These are phyloP conservation scores for Seriola dumerili DNA, from an alignment of 2,113 vertebrate genomes.

Conservation along the genomic window DNA sequence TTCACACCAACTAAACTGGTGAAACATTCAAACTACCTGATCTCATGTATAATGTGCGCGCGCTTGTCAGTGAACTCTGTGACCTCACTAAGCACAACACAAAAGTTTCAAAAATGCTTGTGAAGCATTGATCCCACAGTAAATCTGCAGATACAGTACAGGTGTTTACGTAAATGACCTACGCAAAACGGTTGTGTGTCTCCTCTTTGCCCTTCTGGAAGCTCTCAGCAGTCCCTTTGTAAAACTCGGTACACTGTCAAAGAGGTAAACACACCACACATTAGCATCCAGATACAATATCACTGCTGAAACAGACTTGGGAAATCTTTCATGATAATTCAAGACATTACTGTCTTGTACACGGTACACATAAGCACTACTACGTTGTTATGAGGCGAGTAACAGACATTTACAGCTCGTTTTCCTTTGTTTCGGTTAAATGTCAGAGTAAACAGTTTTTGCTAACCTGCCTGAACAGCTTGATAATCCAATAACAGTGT, in stretches of 20 bases:
- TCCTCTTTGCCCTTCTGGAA: conserved; percentile 92
- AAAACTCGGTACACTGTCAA: conserved; percentile 89
- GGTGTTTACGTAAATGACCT: conserved; percentile 61
- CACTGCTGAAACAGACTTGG: background rate
- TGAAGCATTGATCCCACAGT: background rate
- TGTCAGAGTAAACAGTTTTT: too few species aligned
- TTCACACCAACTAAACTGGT: background rate
- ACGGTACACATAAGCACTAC: too few species aligned
- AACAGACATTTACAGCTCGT: background rate
- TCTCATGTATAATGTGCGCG: background rate
- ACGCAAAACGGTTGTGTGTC: conserved; percentile 90
- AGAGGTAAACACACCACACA: background rate
- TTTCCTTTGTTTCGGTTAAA: background rate
- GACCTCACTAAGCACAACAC: background rate
- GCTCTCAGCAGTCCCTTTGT: conserved; percentile 90
- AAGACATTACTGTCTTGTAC: too few species aligned
- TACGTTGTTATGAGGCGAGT: background rate
- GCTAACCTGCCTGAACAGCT: background rate
- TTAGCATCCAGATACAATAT: conserved; percentile 21
- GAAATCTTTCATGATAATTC: too few species aligned
- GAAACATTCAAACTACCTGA: conserved; percentile 4
- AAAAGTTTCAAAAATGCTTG: background rate
- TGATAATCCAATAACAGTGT: background rate
- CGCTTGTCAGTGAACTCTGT: background rate
- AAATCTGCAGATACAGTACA: background rate